Conservation (phyloP, 2,113 vertebrate species). For the Marmota monax region DNA sequence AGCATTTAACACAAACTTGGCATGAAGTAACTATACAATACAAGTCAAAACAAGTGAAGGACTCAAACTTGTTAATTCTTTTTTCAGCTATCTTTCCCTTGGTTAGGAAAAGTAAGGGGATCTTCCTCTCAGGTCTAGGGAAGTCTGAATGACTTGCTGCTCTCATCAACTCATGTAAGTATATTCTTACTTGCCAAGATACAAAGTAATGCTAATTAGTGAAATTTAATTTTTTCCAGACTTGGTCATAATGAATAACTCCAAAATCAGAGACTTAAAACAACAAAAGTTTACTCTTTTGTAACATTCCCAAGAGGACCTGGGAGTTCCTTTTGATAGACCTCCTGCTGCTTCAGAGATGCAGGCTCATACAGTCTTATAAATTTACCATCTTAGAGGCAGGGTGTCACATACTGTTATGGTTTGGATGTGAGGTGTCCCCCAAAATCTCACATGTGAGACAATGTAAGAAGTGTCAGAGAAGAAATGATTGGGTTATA, state of each 20-base stretch:
- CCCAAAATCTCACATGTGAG: no score
- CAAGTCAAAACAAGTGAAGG: neutral
- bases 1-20: neutral
- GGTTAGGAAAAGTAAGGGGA: neutral
- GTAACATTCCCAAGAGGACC: neutral
- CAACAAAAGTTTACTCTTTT: constrained; percentile 14
- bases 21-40: neutral
- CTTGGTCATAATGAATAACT: neutral
- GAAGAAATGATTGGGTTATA: no score
- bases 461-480: no score
- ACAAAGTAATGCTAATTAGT: neutral
- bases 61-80: neutral
- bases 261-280: neutral
- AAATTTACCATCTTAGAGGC: neutral
- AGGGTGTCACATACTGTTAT: neutral
- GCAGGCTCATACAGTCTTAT: neutral
- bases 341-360: neutral
- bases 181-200: neutral
- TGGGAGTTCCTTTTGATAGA: neutral
- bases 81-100: constrained; percentile 7
- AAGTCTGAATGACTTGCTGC: neutral
- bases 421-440: no score
- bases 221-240: constrained; percentile 30
- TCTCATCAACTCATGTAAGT: neutral
- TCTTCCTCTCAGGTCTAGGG: neutral